These are phyloP conservation scores for Hypsopygia costalis DNA, from an alignment of 2,888 invertebrate species.

Conservation along the genomic window DNA sequence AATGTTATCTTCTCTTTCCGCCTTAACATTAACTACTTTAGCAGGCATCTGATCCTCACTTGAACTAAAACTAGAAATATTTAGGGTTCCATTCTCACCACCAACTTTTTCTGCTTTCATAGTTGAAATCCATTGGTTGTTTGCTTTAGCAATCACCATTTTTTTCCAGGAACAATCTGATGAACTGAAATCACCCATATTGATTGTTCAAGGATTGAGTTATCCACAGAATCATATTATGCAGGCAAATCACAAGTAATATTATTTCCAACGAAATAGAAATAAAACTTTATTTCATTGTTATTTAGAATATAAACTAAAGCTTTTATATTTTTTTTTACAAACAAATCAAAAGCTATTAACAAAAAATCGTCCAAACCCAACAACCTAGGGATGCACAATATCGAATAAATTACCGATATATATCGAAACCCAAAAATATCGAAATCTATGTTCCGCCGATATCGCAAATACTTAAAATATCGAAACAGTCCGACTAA, in stretches of 20 bases:
- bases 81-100: slow-evolving; percentile 24
- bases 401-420: no score
- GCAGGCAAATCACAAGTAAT: slow-evolving; percentile 7
- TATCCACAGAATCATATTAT: slow-evolving; percentile 74
- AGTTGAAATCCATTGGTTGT: slow-evolving; percentile 60
- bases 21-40: slow-evolving; percentile 33
- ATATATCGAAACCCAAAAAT: no score
- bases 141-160: slow-evolving; percentile 63
- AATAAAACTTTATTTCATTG: not conserved
- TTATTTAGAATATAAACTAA: not conserved
- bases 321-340: no score
- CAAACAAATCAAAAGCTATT: no score
- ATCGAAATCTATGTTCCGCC: no score
- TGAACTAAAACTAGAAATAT: slow-evolving; percentile 34
- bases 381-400: no score
- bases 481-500: no score
- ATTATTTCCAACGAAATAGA: not conserved
- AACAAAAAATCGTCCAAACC: no score
- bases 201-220: slow-evolving; percentile 68
- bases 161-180: slow-evolving; percentile 69
- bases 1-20: slow-evolving; percentile 26
- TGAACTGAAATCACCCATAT: slow-evolving; percentile 66
- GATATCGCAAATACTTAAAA: no score
- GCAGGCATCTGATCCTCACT: slow-evolving; percentile 25
- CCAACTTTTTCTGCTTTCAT: slow-evolving; percentile 40